Percentiles rank a stretch among this genome's conserved stretches.
Evolutionary conservation across 2,797 vertebrate genomes (phyloP).

Genomic region (Melanotaenia nigrans): DNA sequence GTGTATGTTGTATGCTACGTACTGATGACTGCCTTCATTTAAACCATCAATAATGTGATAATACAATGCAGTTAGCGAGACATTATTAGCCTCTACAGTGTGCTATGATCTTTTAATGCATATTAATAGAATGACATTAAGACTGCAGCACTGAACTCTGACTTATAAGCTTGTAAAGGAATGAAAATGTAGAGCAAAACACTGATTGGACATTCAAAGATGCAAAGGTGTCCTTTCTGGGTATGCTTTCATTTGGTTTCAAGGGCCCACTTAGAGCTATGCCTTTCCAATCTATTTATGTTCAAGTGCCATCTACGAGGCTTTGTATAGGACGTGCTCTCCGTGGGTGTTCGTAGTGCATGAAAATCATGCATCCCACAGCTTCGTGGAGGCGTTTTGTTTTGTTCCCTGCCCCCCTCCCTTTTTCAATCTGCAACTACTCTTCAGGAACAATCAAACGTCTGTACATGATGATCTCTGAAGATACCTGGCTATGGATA

Average conservation of each 20-base stretch:
- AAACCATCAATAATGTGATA: not conserved
- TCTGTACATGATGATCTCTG: constrained; percentile 38
- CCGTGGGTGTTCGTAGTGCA: constrained; percentile 60
- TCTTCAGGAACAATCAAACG: constrained; percentile 61
- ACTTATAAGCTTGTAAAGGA: constrained; percentile 2
- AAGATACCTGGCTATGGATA: constrained; percentile 38
- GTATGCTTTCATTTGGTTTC: constrained; percentile 62
- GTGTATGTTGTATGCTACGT: not conserved
- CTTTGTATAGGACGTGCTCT: constrained; percentile 47
- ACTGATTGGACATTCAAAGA: constrained; percentile 38
- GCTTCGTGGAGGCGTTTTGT: constrained; percentile 48
- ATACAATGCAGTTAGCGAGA: not conserved
- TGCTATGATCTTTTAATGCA: not conserved
- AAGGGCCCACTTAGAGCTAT: constrained; percentile 59
- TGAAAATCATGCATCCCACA: constrained; percentile 62
- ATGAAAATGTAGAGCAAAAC: constrained; percentile 5
- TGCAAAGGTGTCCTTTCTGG: constrained; percentile 46
- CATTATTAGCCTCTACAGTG: not conserved
- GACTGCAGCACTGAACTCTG: not conserved
- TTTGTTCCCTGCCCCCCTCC: too few relatives aligned
- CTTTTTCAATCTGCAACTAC: constrained; percentile 22
- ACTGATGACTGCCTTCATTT: not conserved
- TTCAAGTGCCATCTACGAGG: constrained; percentile 71
- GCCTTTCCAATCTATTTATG: constrained; percentile 74
- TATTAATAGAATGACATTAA: not conserved